Evolutionary conservation across 2,888 invertebrate species (phyloP).

Genomic region (Mactromeris polynyma): DNA sequence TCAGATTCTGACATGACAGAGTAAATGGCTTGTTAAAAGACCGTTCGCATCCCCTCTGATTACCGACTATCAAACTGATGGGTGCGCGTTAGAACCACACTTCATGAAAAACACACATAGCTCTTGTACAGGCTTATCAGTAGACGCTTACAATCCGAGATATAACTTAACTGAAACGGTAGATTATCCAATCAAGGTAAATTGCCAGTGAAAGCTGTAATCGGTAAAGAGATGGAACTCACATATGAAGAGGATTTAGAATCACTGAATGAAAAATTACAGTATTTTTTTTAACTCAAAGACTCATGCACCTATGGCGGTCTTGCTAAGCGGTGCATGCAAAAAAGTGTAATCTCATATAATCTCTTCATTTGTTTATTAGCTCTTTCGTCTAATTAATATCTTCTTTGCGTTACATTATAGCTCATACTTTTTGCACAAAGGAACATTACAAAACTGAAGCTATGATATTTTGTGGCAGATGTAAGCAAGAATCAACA

Average conservation of each 20-base stretch:
- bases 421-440: background rate
- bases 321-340: background rate
- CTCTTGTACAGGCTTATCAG: constrained; percentile 20
- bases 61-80: background rate
- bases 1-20: background rate
- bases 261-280: background rate
- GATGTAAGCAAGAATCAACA: background rate
- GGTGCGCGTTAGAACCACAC: constrained; percentile 9
- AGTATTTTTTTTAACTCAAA: background rate
- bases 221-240: constrained; percentile 33
- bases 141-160: constrained; percentile 6
- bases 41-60: background rate
- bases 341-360: background rate
- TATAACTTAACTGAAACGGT: constrained; percentile 19
- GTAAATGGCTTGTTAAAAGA: constrained; percentile 14
- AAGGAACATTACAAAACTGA: background rate
- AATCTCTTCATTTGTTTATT: background rate
- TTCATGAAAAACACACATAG: background rate
- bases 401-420: background rate
- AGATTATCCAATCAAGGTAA: constrained; percentile 51
- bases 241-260: constrained; percentile 18
- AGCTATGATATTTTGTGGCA: background rate
- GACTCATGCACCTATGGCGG: background rate
- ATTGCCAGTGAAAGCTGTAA: constrained; percentile 50
- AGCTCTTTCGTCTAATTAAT: background rate